Evolutionary conservation across 2,797 vertebrate genomes (phyloP).

Genomic region (Acanthiza pusilla): DNA sequence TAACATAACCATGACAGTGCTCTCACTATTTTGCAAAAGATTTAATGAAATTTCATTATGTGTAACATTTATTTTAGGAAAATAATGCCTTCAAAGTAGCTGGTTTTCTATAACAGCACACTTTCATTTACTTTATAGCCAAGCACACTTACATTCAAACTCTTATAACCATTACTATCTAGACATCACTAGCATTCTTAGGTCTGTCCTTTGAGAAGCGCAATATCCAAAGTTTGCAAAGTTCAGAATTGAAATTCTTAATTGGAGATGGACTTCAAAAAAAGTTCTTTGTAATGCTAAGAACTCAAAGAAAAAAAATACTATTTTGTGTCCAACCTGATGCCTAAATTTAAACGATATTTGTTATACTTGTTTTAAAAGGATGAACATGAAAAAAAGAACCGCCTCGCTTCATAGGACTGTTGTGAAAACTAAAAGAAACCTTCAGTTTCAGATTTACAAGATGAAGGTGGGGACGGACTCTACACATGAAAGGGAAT

Average conservation of each 20-base stretch:
- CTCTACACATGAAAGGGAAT: not conserved
- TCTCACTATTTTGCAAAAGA: not conserved
- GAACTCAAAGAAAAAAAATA: not conserved
- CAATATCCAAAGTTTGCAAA: not conserved
- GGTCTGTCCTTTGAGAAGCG: not conserved
- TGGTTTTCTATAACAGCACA: not conserved
- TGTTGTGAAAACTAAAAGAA: not conserved
- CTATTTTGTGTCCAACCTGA: not conserved
- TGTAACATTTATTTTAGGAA: not conserved
- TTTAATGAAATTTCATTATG: not conserved
- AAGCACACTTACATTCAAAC: not conserved
- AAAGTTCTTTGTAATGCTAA: not conserved
- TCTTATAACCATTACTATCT: not conserved
- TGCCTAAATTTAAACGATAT: not conserved
- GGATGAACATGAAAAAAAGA: not conserved
- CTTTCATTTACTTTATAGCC: not conserved
- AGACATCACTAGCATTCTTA: not conserved
- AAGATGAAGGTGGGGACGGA: not conserved
- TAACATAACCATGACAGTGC: not conserved
- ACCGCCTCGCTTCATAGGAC: not conserved
- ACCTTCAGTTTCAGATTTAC: not conserved
- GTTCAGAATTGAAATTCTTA: not conserved
- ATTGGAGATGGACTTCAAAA: not conserved
- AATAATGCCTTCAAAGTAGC: not conserved
- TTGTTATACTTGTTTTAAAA: not conserved